Percentiles rank a stretch among this genome's conserved stretches.
phyloP scores from a whole-genome alignment of 2,113 vertebrate species.

The Diphyllodes magnificus region DNA sequence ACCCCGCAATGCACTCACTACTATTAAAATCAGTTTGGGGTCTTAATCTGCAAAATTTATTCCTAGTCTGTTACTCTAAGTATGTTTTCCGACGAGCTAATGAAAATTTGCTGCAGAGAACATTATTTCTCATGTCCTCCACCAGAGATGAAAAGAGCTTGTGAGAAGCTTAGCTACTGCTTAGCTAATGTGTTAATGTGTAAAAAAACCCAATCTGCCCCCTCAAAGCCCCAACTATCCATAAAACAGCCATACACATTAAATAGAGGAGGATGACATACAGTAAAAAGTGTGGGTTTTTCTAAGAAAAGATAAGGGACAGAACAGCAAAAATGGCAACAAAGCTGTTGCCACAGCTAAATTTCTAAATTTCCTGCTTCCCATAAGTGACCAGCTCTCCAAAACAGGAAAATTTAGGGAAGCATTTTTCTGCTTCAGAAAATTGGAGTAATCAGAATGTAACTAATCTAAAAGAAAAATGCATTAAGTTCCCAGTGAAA shows the following conservation, averaged over 20 bases:
- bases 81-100: neutral
- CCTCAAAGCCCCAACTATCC: neutral
- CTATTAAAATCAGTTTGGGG: neutral
- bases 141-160: neutral
- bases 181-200: neutral
- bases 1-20: neutral
- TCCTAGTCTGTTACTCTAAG: neutral
- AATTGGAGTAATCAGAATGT: neutral
- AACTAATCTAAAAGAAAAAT: neutral
- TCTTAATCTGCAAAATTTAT: neutral
- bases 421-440: neutral
- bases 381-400: neutral
- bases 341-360: neutral
- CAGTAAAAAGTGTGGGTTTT: neutral
- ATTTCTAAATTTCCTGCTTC: neutral
- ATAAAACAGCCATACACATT: neutral
- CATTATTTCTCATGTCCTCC: neutral
- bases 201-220: neutral
- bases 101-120: neutral
- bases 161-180: neutral
- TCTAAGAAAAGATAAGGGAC: neutral
- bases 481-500: neutral
- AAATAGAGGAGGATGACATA: neutral
- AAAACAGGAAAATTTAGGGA: neutral
- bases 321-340: neutral